These are phyloP conservation scores for Cyanocitta stelleri DNA, from an alignment of 2,113 vertebrate genomes.

Conservation along the genomic window DNA sequence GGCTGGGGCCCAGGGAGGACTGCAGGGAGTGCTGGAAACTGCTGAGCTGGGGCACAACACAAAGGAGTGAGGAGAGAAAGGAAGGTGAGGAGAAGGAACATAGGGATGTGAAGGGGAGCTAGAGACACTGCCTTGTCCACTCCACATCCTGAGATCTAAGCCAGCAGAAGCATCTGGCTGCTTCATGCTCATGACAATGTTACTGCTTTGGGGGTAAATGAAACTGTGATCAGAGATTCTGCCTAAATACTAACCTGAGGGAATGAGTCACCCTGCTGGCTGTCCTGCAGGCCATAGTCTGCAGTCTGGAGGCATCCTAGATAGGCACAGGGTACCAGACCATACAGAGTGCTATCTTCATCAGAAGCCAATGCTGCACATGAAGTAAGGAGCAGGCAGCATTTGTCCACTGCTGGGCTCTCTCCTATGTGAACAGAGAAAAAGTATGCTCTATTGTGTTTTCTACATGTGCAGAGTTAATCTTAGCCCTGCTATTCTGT, in stretches of 20 bases:
- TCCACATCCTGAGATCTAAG: neutral
- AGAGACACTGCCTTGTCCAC: fast-evolving
- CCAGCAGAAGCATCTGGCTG: neutral
- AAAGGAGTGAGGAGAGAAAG: neutral
- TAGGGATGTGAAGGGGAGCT: neutral
- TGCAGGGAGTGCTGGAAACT: neutral
- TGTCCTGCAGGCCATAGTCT: neutral
- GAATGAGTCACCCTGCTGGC: neutral
- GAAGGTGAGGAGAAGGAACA: neutral
- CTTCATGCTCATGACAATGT: fast-evolving
- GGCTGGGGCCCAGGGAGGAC: no score
- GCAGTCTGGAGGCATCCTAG: neutral
- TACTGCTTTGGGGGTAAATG: neutral
- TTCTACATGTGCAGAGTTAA: neutral
- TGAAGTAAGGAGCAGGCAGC: neutral
- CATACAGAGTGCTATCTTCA: fast-evolving
- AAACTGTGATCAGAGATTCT: neutral
- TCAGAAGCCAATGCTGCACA: neutral
- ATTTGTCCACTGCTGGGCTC: neutral
- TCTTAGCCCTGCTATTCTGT: neutral
- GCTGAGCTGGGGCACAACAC: fast-evolving
- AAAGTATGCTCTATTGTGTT: neutral
- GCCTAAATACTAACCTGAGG: neutral
- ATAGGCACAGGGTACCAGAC: neutral
- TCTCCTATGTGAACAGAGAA: neutral